Evolutionary conservation across 64 coral and sea anemone genomes (phyloP), one percentile per base, ranked within the genome.

Genomic region (Dendrophyllia cribrosa): DNA sequence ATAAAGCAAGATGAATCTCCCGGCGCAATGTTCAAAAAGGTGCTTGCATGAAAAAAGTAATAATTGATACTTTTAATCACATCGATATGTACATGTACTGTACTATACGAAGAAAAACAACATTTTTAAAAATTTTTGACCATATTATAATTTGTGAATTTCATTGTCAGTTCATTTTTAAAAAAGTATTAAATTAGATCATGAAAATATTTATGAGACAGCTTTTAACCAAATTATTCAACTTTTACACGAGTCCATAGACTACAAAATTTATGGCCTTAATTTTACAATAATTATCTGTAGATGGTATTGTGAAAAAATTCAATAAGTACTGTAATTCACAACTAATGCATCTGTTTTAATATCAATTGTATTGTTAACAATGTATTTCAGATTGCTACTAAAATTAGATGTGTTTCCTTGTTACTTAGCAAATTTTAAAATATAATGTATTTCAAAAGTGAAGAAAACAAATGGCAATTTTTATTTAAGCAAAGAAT

Each of bases 151-250:
- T 50, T 51, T 75, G 46, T 16, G 9, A 75, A 46, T 75, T 73
- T 75, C 48, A 8, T 49, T 75, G 19, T 43, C 14, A 4, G 14
- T 15, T 13, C 8, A 14, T 7, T 75, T 75, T 19, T 50, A 49
- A 50, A 7, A 20, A 21, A 11, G 19, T 20, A 49, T 56, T 56
- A 50, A 75, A 21, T 24, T 4, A 48, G 26, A 48, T 83, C 19
- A 83, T 60, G 15, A 66, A 83, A 83, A 65, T 83, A 66, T 83
- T 66, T 7, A 47, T 67, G 43, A 65, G 79, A 83, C 79, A 25
- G 34, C 34, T 62, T 77, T 83, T 65, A 83, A 63, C 79, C 26
- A 64, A 64, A 83, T 83, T 46, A 46, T 51, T 10, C 9, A 14
- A 46, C 13, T 46, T 46, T 4, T 21, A 22, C 48, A 22, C 51